phyloP scores from a whole-genome alignment of 2,797 vertebrate species.

The Karalla daura region DNA sequence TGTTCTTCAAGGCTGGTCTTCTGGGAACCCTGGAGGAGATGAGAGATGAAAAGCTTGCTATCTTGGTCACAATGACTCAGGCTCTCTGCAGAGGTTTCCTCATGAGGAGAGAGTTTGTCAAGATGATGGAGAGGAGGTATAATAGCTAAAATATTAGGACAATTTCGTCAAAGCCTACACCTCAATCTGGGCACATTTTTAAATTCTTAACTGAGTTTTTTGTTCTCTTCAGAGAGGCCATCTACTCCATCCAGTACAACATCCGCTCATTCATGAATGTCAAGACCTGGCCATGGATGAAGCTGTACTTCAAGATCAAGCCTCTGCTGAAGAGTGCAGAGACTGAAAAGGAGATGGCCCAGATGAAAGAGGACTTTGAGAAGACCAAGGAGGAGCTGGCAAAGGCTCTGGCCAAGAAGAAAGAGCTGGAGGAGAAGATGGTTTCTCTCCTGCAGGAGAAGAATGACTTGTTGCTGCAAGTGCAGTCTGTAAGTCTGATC shows the following conservation, averaged over 20 bases:
- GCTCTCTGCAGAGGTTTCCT: conserved; percentile 86
- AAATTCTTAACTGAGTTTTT: no score
- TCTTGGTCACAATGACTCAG: conserved; percentile 87
- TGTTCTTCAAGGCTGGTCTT: conserved; percentile 91
- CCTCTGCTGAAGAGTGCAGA: conserved; percentile 92
- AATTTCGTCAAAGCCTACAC: no score
- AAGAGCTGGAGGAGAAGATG: conserved; percentile 93
- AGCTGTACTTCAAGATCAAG: conserved; percentile 94
- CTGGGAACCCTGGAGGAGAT: conserved; percentile 88
- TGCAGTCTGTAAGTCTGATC: conserved; percentile 84
- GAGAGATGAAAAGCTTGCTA: conserved; percentile 89
- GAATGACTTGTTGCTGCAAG: conserved; percentile 88
- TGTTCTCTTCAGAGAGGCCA: conserved; percentile 66
- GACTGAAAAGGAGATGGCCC: conserved; percentile 92
- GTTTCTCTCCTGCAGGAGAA: conserved; percentile 90
- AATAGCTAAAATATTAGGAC: no score
- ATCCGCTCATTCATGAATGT: conserved; percentile 93
- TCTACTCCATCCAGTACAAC: conserved; percentile 84
- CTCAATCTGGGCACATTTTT: no score
- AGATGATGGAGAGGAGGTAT: conserved; percentile 87
- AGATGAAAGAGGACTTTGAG: conserved; percentile 91
- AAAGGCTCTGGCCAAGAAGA: conserved; percentile 88
- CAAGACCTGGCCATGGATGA: conserved; percentile 97
- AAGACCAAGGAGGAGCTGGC: conserved; percentile 88
- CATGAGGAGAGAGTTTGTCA: conserved; percentile 87